Conservation (phyloP, 2,888 invertebrate genomes). For the Calameuta idolon region DNA sequence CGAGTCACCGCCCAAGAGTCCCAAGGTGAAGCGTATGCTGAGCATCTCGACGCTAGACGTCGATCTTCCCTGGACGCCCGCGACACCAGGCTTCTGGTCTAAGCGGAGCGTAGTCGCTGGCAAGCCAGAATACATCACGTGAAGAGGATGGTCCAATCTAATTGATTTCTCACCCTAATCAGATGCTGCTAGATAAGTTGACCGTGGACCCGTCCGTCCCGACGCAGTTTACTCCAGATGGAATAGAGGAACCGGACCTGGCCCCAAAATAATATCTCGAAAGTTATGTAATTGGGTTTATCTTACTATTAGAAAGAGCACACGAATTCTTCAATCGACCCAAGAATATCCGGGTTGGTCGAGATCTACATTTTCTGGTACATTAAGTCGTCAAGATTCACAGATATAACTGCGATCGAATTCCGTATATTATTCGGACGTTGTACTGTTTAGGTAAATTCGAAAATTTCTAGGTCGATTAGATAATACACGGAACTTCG, state of each 20-base stretch:
- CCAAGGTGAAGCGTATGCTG: conserved; percentile 40
- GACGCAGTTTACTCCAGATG: background rate
- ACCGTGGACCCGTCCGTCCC: background rate
- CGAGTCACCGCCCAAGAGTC: conserved; percentile 58
- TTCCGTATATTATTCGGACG: background rate
- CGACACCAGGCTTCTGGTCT: conserved; percentile 60
- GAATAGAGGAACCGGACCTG: background rate
- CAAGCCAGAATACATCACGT: conserved; percentile 63
- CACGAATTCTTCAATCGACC: background rate
- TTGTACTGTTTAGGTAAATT: background rate
- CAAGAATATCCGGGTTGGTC: background rate
- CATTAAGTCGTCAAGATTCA: background rate
- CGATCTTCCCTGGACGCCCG: conserved; percentile 63
- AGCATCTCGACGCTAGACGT: conserved; percentile 53
- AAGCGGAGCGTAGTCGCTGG: conserved; percentile 37
- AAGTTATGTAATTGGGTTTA: background rate
- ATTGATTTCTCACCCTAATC: background rate
- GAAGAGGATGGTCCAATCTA: conserved; percentile 23
- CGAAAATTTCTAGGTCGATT: background rate
- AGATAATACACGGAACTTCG: background rate
- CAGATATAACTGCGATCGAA: background rate
- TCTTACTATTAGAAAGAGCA: background rate
- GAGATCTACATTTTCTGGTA: background rate
- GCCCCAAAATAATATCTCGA: background rate
- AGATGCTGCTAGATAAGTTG: background rate